Base-by-base conservation (phyloP, 1,140 invertebrate species). In the Dreissena rostriformis region DNA sequence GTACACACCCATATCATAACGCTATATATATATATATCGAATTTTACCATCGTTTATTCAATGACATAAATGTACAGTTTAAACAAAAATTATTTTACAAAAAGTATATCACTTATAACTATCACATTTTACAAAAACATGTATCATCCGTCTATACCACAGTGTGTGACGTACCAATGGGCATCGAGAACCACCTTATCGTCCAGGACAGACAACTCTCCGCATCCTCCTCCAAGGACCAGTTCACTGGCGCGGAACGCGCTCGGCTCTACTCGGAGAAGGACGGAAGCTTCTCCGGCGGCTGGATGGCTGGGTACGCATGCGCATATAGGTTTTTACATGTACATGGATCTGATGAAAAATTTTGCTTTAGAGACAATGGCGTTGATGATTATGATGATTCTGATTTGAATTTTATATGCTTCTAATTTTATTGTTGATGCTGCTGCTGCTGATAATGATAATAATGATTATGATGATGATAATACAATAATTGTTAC, bases 151-250 rank as follows among this genome's bases (percentile, higher is more conserved):
- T 39, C 39, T 39, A 39, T 39, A 39, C 39, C 39, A 84, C 90
- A 89, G 88, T 92, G 19, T 88, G 89, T 80, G 71, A 81, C 26
- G 57, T 87, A 28, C 86, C 86, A 71, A 90, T 90, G 89, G 89
- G 89, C 12, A 57, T 90, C 22, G 83, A 82, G 22, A 89, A 90
- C 63, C 78, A 81, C n/a, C 22, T 84, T 55, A 78, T 90, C 0
- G 66, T 89, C n/a, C 61, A 66, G 28, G 82, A 87, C 66, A 63
- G 75, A 24, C 88, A 89, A 74, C 63, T 90, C 28, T 77, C 67
- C 70, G 86, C 89, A 2, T 89, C 88, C 2, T 84, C 82, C 8
- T 74, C 24, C 15, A 68, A 82, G 39, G 86, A 89, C 71, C 29
- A 51, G 24, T 82, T 66, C 49, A 83, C 86, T 68, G 53, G 67